These are phyloP conservation scores for Corythaixoides concolor DNA, from an alignment of 2,113 vertebrate genomes.

Conservation along the genomic window DNA sequence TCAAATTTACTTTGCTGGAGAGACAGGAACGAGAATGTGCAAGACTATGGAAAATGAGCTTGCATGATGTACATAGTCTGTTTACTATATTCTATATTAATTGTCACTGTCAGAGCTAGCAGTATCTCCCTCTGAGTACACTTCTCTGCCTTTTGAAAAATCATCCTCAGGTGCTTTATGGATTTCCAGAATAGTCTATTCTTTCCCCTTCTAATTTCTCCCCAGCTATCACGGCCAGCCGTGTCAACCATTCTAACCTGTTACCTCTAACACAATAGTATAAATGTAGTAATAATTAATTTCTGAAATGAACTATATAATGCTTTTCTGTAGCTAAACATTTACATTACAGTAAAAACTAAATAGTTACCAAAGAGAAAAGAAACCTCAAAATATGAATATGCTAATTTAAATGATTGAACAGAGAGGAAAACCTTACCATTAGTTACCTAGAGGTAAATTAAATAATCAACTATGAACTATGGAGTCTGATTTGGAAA, in stretches of 20 bases:
- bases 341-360: background rate
- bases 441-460: background rate
- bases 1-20: background rate
- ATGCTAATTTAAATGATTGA: background rate
- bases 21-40: background rate
- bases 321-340: background rate
- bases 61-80: background rate
- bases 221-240: background rate
- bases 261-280: background rate
- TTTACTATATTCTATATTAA: background rate
- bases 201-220: background rate
- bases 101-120: background rate
- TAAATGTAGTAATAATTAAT: background rate
- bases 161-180: background rate
- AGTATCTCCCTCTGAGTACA: background rate
- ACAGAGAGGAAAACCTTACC: background rate
- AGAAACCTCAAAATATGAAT: background rate
- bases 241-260: background rate
- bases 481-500: background rate
- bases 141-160: background rate
- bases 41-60: background rate
- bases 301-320: background rate
- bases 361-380: background rate
- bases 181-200: background rate
- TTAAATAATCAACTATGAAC: background rate